phyloP scores from a whole-genome alignment of 2,888 invertebrate genomes.

The Diloba caeruleocephala region DNA sequence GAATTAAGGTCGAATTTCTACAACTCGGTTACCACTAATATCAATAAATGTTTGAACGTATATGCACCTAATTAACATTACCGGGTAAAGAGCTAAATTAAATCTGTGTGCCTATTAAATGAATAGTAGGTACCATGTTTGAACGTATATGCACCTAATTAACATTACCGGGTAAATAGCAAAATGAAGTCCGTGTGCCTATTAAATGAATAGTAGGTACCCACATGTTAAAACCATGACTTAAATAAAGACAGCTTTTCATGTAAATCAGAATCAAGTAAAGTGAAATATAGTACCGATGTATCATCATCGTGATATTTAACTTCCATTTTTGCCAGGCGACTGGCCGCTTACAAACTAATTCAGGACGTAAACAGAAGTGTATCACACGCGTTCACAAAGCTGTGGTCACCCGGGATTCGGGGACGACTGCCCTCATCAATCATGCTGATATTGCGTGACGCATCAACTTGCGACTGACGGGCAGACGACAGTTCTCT shows the following conservation, averaged over 20 bases:
- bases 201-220: no score
- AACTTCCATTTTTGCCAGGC: slow-evolving; percentile 50
- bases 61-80: no score
- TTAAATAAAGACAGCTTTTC: not conserved
- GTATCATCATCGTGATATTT: slow-evolving; percentile 35
- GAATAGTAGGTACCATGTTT: no score
- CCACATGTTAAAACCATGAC: no score
- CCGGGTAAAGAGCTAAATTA: no score
- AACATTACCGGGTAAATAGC: no score
- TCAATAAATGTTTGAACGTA: no score
- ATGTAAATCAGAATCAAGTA: slow-evolving; percentile 5
- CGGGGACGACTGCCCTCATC: slow-evolving; percentile 65
- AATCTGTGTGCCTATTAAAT: no score
- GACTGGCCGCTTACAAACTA: slow-evolving; percentile 51
- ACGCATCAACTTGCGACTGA: slow-evolving; percentile 73
- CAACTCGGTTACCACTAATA: no score
- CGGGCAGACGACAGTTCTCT: slow-evolving; percentile 65
- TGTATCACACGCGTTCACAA: slow-evolving; percentile 52
- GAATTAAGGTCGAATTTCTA: no score
- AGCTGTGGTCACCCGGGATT: slow-evolving; percentile 63
- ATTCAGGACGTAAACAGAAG: slow-evolving; percentile 50
- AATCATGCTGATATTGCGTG: slow-evolving; percentile 84
- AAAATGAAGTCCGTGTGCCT: no score
- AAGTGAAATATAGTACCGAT: slow-evolving; percentile 28
- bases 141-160: no score